Evolutionary conservation across 2,888 invertebrate genomes (phyloP), one percentile per base, ranked within the genome.

Genomic region (Aporophyla lueneburgensis): DNA sequence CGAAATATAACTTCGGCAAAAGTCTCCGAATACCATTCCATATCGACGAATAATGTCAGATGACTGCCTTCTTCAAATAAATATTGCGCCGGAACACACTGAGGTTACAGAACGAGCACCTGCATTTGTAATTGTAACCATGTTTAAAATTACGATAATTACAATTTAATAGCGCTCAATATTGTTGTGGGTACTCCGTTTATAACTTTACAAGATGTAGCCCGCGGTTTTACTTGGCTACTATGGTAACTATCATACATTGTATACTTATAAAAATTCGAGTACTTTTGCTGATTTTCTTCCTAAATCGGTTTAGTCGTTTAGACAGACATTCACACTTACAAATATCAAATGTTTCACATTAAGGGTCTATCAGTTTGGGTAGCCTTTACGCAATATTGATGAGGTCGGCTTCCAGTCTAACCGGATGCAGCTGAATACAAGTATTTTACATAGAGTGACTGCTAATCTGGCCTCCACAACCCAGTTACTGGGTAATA

Each of bases 81-180:
- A 51, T 51, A 27, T 24, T 61, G 16, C 54, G 54, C 53, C 27
- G n/a, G 14, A 51, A 27, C 61, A 40, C 19, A 62, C 21, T 77
- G 7, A 9, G 24, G 54, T 53, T 77, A 73, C 63, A 80, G 58
- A 63, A 46, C 21, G 43, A 53, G 63, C 80, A 72, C 43, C 72
- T 79, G 80, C 80, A 33, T 63, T 33, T 77, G 43, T 80, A 80
- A 75, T 68, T 83, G 61, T 62, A 80, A 70, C 63, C 43, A 62
- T 43, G 75, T 76, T 76, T 80, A 70, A 75, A 75, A 80, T 84
- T 78, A 83, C 78, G 58, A 63, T 74, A 78, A 78, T 81, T 79
- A 74, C 54, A 65, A 58, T 53, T 56, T 59, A 69, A 59, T 61
- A 67, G 53, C 69, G 62, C 43, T 61, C 53, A 78, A 66, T 78